A percentile compares a stretch with the other conserved stretches of the same genome.
Conservation (phyloP, 1,140 invertebrate genomes). For the Lepidostoma basale region DNA sequence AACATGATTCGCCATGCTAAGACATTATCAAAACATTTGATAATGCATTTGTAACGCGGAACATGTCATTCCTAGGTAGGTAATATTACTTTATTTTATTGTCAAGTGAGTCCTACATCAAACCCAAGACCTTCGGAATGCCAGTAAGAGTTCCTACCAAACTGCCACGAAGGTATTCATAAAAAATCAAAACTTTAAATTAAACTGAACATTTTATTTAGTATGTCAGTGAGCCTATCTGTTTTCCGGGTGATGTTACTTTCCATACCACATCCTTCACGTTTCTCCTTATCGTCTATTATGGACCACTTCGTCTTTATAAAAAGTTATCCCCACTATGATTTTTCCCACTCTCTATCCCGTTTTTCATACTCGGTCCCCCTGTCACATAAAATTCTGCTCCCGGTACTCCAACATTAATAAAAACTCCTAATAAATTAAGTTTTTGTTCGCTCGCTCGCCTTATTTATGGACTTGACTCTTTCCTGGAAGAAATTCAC, state of each 20-base stretch:
- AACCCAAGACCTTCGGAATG: too few relatives aligned
- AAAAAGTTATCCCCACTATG: constrained; percentile 35
- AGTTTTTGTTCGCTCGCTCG: constrained; percentile 21
- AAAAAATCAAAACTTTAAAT: too few relatives aligned
- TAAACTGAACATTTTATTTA: too few relatives aligned
- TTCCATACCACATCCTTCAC: background rate
- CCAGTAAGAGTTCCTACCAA: too few relatives aligned
- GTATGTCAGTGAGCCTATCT: background rate
- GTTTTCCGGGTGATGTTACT: background rate
- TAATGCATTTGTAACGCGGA: too few relatives aligned
- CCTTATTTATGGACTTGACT: constrained; percentile 26
- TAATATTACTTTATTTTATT: too few relatives aligned
- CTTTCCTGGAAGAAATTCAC: background rate
- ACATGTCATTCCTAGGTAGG: too few relatives aligned
- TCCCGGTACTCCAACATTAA: constrained; percentile 18
- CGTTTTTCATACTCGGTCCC: constrained; percentile 12
- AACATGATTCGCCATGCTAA: too few relatives aligned
- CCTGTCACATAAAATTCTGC: constrained; percentile 32
- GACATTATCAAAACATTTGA: too few relatives aligned
- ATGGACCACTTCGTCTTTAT: constrained; percentile 35
- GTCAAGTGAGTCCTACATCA: too few relatives aligned
- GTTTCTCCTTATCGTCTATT: constrained; percentile 21
- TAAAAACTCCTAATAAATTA: constrained; percentile 37
- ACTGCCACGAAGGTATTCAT: too few relatives aligned
- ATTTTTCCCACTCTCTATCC: constrained; percentile 23